Conservation (phyloP, 2,797 vertebrate genomes). For the Hafferia zeledoni region DNA sequence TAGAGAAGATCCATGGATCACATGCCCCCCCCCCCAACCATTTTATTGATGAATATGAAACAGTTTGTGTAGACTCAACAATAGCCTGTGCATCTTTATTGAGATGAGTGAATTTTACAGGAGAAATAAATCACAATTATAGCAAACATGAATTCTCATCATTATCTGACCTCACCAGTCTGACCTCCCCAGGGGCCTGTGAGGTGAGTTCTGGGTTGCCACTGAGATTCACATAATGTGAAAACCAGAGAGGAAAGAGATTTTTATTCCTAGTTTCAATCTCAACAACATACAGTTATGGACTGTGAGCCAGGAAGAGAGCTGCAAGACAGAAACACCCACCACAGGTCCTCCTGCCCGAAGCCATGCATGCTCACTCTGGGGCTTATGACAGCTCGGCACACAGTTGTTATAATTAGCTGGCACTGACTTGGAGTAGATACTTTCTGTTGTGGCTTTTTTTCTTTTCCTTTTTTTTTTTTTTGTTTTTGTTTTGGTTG, state of each 20-base stretch:
- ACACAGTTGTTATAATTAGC: not conserved
- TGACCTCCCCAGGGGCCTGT: not conserved
- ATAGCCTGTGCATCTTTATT: not conserved
- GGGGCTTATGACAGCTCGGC: not conserved
- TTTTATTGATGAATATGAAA: constrained; percentile 25
- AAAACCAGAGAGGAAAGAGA: not conserved
- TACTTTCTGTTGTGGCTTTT: not conserved
- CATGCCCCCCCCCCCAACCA: not conserved
- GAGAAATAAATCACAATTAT: constrained; percentile 33
- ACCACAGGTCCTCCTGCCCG: not conserved
- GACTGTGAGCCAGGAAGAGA: not conserved
- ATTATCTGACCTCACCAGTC: not conserved
- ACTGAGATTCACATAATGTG: not conserved
- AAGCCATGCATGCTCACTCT: not conserved
- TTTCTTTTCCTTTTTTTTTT: not conserved
- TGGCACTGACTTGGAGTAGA: not conserved
- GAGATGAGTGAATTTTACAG: constrained; percentile 23
- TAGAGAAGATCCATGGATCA: not conserved
- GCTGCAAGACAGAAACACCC: not conserved
- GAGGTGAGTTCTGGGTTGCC: not conserved
- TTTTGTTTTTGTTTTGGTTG: not conserved
- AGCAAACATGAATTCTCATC: constrained; percentile 24
- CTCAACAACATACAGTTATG: not conserved
- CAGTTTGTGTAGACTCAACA: not conserved
- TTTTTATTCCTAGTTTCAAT: not conserved